Base-by-base conservation (phyloP, 1,140 invertebrate species). In the Pachypsylla venusta region DNA sequence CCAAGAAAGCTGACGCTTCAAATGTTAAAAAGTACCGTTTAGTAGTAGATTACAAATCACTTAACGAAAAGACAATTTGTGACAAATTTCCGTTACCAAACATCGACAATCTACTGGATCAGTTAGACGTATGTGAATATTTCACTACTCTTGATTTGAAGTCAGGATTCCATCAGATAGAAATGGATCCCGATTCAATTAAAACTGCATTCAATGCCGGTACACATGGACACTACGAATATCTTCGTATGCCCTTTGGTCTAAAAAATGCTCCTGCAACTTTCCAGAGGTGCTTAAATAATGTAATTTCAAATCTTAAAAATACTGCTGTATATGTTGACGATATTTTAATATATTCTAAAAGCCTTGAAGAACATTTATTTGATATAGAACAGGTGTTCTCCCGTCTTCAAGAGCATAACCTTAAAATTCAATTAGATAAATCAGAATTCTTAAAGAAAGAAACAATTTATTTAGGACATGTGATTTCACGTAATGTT, bases 1-100 rank as follows among this genome's bases (percentile, higher is more conserved):
- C 62, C 4, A 65, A 66, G 59, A 65, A 66, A 26, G 14, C 14
- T 10, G 63, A 66, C 27, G 60, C 61, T 1, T 64, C 63, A 1
- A 63, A 61, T 2, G 64, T 63, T 62, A n/a, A 25, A 48, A 70
- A 68, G 63, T 73, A 67, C 63, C 53, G 70, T 27, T 27, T 72
- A 1, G 69, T 68, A 3, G 63, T 71, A 10, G 70, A 72, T 60
- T 73, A 67, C 54, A 35, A 66, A 27, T 66, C 66, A 64, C 39
- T 73, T 4, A 74, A 73, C 59, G 56, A 65, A 1, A 59, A 64
- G 0, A 74, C 71, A 1, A 62, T 62, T 2, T 57, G 62, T 10
- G 70, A 71, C 35, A 63, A 59, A 26, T 80, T 73, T 65, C 77
- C 77, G 5, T 64, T 81, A 16, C 78, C 75, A 1, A 67, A 71